Evolutionary conservation across 2,888 invertebrate species (phyloP), one percentile per base, ranked within the genome.

Genomic region (Nebria salina): DNA sequence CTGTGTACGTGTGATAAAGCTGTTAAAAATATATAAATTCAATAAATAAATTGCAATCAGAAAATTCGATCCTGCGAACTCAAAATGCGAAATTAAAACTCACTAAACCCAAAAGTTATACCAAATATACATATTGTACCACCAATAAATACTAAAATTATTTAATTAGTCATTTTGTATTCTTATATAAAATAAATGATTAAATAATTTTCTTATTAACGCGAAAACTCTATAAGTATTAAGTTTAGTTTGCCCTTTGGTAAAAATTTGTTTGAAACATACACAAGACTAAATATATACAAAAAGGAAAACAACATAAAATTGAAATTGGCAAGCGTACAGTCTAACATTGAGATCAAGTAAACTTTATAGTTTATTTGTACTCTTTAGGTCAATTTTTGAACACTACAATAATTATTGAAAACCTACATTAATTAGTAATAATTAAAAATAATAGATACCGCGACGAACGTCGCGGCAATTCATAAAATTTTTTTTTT

Each of bases 371-470:
- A 65, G 76, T 81, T 72, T 81, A 76, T 81, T 81, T 81, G 81
- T 81, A 81, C 81, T 81, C 81, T 76, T 81, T 81, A 81, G 81
- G 81, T 81, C 68, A 72, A 76, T 81, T 70, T 81, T 81, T 81
- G 81, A 81, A 81, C 81, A 81, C 81, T 81, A 81, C 81, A 66
- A 68, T 70, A 70, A 70, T 73, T 78, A 78, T 72, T 76, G 70
- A 73, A 72, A 80, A 76, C 34, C 34, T 41, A 75, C 65, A 25
- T 20, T 81, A 66, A 75, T 65, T 74, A 79, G 73, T 70, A 70
- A 70, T 70, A 70, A 70, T 70, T 76, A 65, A 68, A 15, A 76
- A 43, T 68, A 20, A 66, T 26, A 76, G 20, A 54, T 9, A 65
- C 26, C 72, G 54, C 72, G 54, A 77, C 77, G 72, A 72, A 77